These are phyloP conservation scores for Schizothorax lantsangensis DNA, from an alignment of 2,797 vertebrate species.

Conservation along the genomic window DNA sequence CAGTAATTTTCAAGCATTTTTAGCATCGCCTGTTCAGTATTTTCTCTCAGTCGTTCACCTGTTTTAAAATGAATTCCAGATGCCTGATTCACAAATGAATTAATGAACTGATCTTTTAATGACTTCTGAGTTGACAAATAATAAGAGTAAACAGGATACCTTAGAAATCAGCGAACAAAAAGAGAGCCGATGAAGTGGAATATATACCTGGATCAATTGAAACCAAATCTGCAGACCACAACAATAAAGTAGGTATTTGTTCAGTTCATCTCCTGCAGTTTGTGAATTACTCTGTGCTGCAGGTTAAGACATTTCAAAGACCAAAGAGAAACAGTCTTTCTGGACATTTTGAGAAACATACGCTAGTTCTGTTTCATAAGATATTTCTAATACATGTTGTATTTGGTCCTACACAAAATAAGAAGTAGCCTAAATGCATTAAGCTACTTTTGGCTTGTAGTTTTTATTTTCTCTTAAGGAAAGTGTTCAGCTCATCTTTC, in stretches of 20 bases:
- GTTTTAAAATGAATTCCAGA: neutral
- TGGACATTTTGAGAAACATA: neutral
- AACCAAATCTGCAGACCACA: conserved; percentile 10
- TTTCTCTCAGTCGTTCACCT: neutral
- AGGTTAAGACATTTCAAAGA: neutral
- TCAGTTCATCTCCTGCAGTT: neutral
- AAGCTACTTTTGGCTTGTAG: neutral
- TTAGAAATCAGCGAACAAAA: neutral
- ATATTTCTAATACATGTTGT: neutral
- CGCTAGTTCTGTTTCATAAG: neutral
- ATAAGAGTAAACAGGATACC: neutral
- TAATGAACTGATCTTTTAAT: neutral
- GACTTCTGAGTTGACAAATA: neutral
- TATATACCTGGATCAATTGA: neutral
- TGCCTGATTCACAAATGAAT: neutral
- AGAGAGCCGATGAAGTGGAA: neutral
- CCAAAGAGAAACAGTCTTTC: neutral
- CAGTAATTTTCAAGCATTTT: neutral
- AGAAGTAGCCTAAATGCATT: neutral
- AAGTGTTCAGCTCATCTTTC: neutral
- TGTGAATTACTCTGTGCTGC: neutral
- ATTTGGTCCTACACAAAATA: neutral
- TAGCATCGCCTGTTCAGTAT: neutral
- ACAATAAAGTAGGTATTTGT: neutral
- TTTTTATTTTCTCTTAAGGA: neutral